These are phyloP conservation scores for Colletes collaris DNA, from an alignment of 2,888 invertebrate species.

Conservation along the genomic window DNA sequence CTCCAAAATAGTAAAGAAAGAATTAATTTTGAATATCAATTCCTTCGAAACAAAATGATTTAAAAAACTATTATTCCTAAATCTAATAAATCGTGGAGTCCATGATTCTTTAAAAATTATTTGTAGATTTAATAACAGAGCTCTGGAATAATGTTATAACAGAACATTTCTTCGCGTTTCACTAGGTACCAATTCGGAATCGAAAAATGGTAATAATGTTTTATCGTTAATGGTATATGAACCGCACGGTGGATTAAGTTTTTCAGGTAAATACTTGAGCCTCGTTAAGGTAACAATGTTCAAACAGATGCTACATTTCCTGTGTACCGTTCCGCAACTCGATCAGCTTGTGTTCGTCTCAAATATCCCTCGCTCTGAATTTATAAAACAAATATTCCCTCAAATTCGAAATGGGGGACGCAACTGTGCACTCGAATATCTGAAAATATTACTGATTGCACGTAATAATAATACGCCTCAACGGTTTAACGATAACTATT, in stretches of 20 bases:
- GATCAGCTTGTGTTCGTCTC: constrained; percentile 31
- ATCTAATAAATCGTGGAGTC: no score
- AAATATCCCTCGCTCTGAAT: background rate
- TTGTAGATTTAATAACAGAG: background rate
- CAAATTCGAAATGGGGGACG: no score
- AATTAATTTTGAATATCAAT: no score
- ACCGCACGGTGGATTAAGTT: constrained; percentile 57
- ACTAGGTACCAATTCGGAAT: constrained; percentile 35
- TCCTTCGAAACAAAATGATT: no score
- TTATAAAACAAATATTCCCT: background rate
- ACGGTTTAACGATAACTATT: no score
- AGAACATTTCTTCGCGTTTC: background rate
- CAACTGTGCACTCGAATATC: no score
- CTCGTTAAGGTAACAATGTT: constrained; percentile 78
- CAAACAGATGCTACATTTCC: constrained; percentile 68
- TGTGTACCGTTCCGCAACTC: constrained; percentile 44
- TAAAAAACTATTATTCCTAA: no score
- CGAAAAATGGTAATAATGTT: constrained; percentile 41
- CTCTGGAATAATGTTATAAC: background rate
- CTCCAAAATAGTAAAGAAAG: no score
- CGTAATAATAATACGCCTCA: no score
- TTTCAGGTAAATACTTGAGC: constrained; percentile 75
- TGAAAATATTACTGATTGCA: no score
- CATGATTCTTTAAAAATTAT: no score
- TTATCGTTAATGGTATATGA: constrained; percentile 19